Percentiles rank a stretch among this genome's conserved stretches.
Conservation (phyloP, 2,797 vertebrate species). For the Emydoidea blandingii region DNA sequence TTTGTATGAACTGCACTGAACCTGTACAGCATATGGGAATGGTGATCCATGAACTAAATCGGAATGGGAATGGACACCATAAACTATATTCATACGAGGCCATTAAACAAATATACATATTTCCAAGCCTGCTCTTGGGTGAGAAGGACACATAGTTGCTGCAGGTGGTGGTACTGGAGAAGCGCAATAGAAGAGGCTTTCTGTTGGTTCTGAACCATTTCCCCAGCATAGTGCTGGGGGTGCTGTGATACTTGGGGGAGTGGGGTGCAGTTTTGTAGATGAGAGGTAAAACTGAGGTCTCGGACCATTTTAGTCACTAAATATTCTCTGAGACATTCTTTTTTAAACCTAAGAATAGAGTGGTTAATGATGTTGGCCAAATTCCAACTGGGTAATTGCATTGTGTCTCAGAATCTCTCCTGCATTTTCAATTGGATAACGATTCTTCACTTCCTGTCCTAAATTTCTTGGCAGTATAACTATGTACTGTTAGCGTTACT, state of each 20-base stretch:
- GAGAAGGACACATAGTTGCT: not conserved
- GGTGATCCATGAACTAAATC: not conserved
- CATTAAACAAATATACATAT: not conserved
- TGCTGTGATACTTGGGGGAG: not conserved
- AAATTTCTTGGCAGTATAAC: rapidly evolving
- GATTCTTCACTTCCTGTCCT: not conserved
- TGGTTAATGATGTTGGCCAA: not conserved
- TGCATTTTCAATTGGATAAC: not conserved
- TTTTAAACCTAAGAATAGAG: not conserved
- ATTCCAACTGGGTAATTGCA: not conserved
- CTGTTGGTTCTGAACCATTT: not conserved
- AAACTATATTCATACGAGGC: not conserved
- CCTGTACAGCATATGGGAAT: rapidly evolving
- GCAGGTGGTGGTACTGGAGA: not conserved
- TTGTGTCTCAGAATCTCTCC: not conserved
- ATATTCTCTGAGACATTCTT: not conserved
- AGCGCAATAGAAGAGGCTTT: not conserved
- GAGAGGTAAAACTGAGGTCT: rapidly evolving
- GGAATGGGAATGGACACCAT: rapidly evolving
- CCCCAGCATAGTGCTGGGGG: not conserved
- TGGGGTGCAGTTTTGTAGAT: not conserved
- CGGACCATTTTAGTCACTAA: not conserved
- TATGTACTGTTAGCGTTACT: not conserved
- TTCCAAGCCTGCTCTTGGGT: not conserved
- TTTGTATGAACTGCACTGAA: rapidly evolving